Evolutionary conservation across 2,888 invertebrate genomes (phyloP).

Genomic region (Caenorhabditis panamensis): DNA sequence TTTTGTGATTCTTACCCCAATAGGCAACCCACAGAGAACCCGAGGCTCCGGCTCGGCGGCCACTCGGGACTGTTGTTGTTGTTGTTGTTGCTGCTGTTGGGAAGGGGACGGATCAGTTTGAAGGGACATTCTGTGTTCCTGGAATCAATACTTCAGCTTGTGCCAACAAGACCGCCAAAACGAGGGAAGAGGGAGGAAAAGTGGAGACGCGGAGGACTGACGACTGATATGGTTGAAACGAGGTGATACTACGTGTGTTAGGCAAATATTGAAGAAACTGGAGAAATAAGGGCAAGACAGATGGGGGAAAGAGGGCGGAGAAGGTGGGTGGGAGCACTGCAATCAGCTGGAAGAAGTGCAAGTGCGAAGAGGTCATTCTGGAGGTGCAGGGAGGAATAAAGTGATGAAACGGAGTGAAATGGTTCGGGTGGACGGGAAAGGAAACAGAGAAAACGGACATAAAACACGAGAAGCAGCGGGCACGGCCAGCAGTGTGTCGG

Average conservation of each 20-base stretch:
- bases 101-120: conserved; percentile 28
- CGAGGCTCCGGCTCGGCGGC: conserved; percentile 57
- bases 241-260: conserved; percentile 44
- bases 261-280: conserved; percentile 45
- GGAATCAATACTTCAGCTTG: conserved; percentile 33
- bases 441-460: not conserved
- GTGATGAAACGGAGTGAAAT: not conserved
- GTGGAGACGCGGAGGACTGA: conserved; percentile 16
- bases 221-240: conserved; percentile 52
- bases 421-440: not conserved
- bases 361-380: not conserved
- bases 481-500: not conserved
- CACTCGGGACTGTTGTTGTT: conserved; percentile 19
- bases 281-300: conserved; percentile 25
- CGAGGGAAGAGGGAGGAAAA: conserved; percentile 4
- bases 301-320: conserved; percentile 10
- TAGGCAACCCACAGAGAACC: conserved; percentile 55
- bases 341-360: conserved; percentile 48
- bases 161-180: conserved; percentile 31
- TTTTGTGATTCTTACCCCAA: conserved; percentile 42
- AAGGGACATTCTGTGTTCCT: conserved; percentile 16
- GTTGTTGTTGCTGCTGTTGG: too few relatives aligned
- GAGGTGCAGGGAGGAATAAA: not conserved
- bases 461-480: not conserved
- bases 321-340: conserved; percentile 6